Evolutionary conservation across 2,888 invertebrate genomes (phyloP), one percentile per base, ranked within the genome.

Genomic region (Stenodema calcarata): DNA sequence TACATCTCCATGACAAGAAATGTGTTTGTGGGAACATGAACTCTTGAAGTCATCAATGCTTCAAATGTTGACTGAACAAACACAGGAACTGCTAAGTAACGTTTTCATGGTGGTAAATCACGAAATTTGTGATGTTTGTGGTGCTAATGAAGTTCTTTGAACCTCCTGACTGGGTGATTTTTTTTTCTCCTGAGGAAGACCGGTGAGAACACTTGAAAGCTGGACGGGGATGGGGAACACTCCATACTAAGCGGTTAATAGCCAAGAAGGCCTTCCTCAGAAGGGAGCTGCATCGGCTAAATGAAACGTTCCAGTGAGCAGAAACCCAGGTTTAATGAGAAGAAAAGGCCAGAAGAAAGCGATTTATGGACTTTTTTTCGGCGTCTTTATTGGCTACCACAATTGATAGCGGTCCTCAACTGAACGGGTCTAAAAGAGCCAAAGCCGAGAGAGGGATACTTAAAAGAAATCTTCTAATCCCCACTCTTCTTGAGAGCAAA

Each of bases 401-500:
- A 62, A 62, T 62, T 62, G 62, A 62, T 62, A 23, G 27, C 62
- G 62, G 23, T 23, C 62, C 62, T 62, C 62, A 27, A 23, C 30
- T 50, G 47, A 44, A 14, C 50, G 80, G 47, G 28, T 75, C 41
- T 75, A 41, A 75, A 41, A 62, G 73, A 41, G 35, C 47, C 42
- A 16, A 14, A 44, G 27, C 44, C 9, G 78, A n/a, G 50, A 50
- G 50, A 30, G 23, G 23, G 50, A 12, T 50, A 30, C 47, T 30
- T 23, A 62, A 62, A 80, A 80, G 80, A 80, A 80, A 80, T 50
- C 47, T 80, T 54, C 80, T 80, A 80, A 80, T 80, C 80, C 80
- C 47, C 62, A 23, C 62, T 62, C 9, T 54, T 28, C 30, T 54
- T 28, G 30, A 18, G 54, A 80, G 50, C 18, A 27, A 80, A 80